Conservation (phyloP, 2,888 invertebrate species). For the Pyrrhosoma nymphula region DNA sequence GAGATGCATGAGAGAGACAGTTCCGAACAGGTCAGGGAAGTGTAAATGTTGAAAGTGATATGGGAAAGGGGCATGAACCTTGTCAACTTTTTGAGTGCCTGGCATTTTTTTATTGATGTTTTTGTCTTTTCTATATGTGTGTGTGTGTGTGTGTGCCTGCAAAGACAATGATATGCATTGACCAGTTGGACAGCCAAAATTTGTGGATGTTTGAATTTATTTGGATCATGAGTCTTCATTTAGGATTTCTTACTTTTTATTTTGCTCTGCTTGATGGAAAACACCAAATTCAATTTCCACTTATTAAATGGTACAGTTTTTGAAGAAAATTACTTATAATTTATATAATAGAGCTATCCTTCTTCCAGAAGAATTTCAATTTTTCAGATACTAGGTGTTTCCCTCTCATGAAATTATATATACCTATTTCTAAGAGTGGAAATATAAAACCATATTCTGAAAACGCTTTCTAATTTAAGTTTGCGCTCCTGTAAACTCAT, state of each 20-base stretch:
- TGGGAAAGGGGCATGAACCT: background rate
- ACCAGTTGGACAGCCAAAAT: conserved; percentile 50
- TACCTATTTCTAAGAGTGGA: no score
- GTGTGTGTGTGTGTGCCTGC: background rate
- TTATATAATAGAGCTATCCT: no score
- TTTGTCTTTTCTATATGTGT: background rate
- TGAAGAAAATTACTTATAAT: no score
- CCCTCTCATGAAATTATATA: no score
- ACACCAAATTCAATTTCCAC: no score
- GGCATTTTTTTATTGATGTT: background rate
- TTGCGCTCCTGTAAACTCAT: no score
- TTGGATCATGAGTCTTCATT: background rate
- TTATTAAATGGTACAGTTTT: no score
- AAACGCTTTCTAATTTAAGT: no score
- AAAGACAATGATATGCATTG: background rate
- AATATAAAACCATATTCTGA: no score
- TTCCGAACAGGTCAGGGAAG: conserved; percentile 68
- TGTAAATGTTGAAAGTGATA: conserved; percentile 20
- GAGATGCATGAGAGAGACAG: conserved; percentile 59
- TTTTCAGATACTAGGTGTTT: no score
- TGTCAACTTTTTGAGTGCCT: background rate
- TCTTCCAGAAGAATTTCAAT: no score
- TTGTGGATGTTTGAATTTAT: background rate
- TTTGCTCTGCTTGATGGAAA: no score
- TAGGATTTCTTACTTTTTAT: background rate